Conservation (phyloP, 2,113 vertebrate genomes). For the Riparia riparia region DNA sequence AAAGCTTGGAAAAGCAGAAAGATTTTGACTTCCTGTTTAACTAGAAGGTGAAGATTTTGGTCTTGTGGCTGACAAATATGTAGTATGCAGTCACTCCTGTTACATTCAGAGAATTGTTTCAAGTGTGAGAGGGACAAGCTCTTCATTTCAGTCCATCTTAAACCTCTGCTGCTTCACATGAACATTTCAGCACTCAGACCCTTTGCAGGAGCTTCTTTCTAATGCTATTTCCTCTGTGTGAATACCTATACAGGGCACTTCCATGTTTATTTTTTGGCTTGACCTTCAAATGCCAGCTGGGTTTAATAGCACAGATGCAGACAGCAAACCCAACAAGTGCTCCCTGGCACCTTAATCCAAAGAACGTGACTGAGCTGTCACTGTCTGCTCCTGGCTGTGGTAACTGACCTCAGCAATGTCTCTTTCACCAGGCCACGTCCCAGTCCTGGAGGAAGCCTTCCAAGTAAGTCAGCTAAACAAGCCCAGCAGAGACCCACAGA, state of each 20-base stretch:
- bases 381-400: background rate
- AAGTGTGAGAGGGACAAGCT: background rate
- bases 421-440: background rate
- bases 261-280: background rate
- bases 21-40: background rate
- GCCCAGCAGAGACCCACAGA: background rate
- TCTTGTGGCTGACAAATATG: background rate
- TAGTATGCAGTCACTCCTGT: background rate
- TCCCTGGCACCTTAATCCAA: background rate
- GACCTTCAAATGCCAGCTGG: background rate
- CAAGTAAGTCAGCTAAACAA: background rate
- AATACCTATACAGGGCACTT: background rate
- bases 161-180: background rate
- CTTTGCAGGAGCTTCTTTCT: background rate
- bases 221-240: background rate
- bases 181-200: background rate
- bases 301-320: background rate
- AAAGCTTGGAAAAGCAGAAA: background rate
- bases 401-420: background rate
- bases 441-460: background rate
- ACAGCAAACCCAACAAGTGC: background rate
- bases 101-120: background rate
- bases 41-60: background rate
- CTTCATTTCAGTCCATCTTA: background rate
- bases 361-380: accelerated